Evolutionary conservation across 2,797 vertebrate genomes (phyloP), one percentile per base, ranked within the genome.

Genomic region (Serranus cabrilla): DNA sequence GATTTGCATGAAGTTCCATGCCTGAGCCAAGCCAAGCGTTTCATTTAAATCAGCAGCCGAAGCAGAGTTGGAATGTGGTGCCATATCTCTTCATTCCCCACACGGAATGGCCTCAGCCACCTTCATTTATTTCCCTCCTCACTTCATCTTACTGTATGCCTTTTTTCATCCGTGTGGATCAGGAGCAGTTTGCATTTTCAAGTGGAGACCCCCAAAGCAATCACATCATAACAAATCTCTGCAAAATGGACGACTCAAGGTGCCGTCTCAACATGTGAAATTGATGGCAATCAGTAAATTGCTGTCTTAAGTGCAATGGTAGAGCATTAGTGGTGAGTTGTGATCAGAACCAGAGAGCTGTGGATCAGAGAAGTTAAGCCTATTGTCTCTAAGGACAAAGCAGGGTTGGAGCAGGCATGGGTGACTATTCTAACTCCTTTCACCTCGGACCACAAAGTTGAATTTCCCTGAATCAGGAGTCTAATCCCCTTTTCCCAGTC

Each of bases 361-460:
- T 78, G 84, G 88, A 90, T 92, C 78, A 85, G 80, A 76, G 81
- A 51, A 70, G 82, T 89, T 91, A 89, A 93, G 85, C 81, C 84
- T 88, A 86, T 95, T 95, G 94, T 95, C 90, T 95, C 85, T 85
- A 56, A 87, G 85, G 92, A 94, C 91, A 95, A 94, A 94, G 87
- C 80, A 62, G 81, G 70, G 71, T 85, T 89, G 78, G 73, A 90
- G 84, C 77, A 85, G 81, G 87, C 80, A 77, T 80, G 89, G 87
- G 80, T 82, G 80, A 93, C 90, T 89, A 78, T 89, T 93, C 77
- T 78, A 81, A 87, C 81, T 89, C 80, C 77, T 91, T 93, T 91
- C 86, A 84, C 85, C 81, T 84, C 83, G 62, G 81, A 84, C 72
- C 86, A 67, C 89, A 89, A 89, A 92, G 89, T 91, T 91, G 81